Evolutionary conservation across 1,140 invertebrate genomes (phyloP).

Genomic region (Procambarus virginalis): DNA sequence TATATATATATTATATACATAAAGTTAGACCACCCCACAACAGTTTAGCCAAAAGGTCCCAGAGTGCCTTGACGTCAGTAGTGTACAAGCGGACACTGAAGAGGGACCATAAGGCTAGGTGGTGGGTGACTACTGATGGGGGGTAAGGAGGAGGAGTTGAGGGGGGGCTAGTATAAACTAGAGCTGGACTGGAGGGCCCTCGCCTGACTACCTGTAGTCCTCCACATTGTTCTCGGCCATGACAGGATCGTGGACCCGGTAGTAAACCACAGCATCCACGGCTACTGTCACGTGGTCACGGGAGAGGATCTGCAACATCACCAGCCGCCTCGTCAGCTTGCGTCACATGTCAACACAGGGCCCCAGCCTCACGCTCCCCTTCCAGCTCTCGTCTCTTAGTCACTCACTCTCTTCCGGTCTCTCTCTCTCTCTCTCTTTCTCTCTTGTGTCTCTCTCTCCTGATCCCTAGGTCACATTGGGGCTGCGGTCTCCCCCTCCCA

Average conservation of each 20-base stretch:
- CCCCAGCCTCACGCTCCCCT: not conserved
- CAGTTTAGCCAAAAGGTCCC: slow-evolving; percentile 49
- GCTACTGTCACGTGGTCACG: slow-evolving; percentile 73
- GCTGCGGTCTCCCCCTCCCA: not conserved
- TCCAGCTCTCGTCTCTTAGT: too few relatives aligned
- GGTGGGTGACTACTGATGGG: not conserved
- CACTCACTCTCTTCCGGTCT: too few relatives aligned
- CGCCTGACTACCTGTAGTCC: slow-evolving; percentile 76
- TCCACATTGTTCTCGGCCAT: slow-evolving; percentile 80
- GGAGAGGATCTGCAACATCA: slow-evolving; percentile 71
- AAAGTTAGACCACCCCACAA: slow-evolving; percentile 13
- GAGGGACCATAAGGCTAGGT: not conserved
- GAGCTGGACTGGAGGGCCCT: not conserved
- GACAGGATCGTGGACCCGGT: slow-evolving; percentile 76
- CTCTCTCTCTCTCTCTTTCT: too few relatives aligned
- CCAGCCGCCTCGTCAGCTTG: slow-evolving; percentile 61
- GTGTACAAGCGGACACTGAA: not conserved
- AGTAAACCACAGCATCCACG: slow-evolving; percentile 78
- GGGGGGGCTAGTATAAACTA: not conserved
- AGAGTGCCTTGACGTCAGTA: not conserved
- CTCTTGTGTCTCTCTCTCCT: too few relatives aligned
- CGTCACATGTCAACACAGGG: slow-evolving; percentile 2
- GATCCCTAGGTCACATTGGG: too few relatives aligned
- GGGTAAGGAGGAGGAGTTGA: not conserved
- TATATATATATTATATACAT: not conserved